Evolutionary conservation across 2,113 vertebrate species (phyloP).

Genomic region (Oncorhynchus mykiss): DNA sequence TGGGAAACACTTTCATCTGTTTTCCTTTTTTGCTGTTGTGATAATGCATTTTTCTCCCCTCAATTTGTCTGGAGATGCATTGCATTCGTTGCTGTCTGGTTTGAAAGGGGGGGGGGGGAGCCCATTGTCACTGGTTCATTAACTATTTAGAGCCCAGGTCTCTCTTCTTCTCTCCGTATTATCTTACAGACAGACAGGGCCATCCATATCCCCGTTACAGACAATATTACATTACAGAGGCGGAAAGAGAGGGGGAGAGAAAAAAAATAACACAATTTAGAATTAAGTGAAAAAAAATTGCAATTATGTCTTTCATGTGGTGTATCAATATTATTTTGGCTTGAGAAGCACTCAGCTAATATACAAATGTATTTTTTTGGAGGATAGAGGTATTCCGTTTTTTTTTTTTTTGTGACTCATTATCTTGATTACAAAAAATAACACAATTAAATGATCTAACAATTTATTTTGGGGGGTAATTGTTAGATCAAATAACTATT

Average conservation of each 20-base stretch:
- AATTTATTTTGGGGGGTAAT: background rate
- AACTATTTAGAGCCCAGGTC: conserved; percentile 66
- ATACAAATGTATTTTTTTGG: background rate
- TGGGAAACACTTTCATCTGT: too few species aligned
- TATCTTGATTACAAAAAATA: background rate
- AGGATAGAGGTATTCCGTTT: background rate
- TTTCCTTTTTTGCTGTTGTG: too few species aligned
- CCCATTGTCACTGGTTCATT: conserved; percentile 59
- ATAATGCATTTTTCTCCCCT: background rate
- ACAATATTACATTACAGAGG: conserved; percentile 56
- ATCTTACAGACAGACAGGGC: conserved; percentile 58
- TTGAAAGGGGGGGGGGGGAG: conserved; percentile 36
- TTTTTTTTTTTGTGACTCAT: background rate
- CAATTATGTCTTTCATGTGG: background rate
- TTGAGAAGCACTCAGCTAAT: background rate
- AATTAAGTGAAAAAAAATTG: conserved; percentile 40
- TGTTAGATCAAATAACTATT: background rate
- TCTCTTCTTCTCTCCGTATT: conserved; percentile 58
- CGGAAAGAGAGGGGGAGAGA: conserved; percentile 2
- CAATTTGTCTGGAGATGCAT: background rate
- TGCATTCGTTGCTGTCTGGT: conserved; percentile 18
- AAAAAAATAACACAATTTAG: background rate
- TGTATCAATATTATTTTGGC: background rate
- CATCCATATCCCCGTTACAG: conserved; percentile 58
- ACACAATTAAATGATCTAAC: background rate